phyloP scores from a whole-genome alignment of 2,888 invertebrate genomes.

The Dorcus hopei region DNA sequence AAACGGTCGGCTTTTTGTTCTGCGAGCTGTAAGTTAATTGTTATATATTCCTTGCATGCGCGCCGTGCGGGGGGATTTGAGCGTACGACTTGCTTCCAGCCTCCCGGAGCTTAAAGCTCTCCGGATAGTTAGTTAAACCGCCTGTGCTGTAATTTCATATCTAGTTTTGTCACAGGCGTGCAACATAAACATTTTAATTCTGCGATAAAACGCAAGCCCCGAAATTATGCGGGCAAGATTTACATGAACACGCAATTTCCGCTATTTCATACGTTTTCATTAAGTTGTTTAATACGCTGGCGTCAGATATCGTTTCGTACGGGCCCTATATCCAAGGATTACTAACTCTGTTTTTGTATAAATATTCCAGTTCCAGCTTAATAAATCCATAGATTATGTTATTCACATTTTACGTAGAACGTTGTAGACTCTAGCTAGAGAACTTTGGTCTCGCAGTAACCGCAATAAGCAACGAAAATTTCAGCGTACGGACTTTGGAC shows the following conservation, averaged over 20 bases:
- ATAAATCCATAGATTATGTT: no score
- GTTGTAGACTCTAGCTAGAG: no score
- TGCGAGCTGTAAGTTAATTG: slow-evolving; percentile 43
- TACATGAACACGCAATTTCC: slow-evolving; percentile 3
- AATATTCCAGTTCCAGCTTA: no score
- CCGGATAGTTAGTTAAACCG: slow-evolving; percentile 16
- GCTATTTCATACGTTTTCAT: neutral
- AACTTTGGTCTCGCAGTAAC: no score
- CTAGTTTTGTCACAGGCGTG: slow-evolving; percentile 9
- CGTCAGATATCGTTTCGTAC: no score
- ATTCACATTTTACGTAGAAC: no score
- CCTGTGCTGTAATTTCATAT: slow-evolving; percentile 7
- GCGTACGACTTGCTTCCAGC: slow-evolving; percentile 16
- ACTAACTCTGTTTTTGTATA: no score
- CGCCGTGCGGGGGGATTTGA: slow-evolving; percentile 31
- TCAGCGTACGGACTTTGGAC: no score
- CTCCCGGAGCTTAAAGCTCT: slow-evolving; percentile 6
- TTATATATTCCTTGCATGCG: slow-evolving; percentile 40
- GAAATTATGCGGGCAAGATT: neutral
- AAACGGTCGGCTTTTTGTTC: slow-evolving; percentile 43
- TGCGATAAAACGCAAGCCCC: neutral
- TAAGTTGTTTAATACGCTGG: slow-evolving; percentile 1
- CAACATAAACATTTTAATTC: slow-evolving; percentile 6
- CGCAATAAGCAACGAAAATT: no score
- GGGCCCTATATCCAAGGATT: no score